Conservation (phyloP, 2,888 invertebrate genomes). For the Ashinkailepas kermadecensis region DNA sequence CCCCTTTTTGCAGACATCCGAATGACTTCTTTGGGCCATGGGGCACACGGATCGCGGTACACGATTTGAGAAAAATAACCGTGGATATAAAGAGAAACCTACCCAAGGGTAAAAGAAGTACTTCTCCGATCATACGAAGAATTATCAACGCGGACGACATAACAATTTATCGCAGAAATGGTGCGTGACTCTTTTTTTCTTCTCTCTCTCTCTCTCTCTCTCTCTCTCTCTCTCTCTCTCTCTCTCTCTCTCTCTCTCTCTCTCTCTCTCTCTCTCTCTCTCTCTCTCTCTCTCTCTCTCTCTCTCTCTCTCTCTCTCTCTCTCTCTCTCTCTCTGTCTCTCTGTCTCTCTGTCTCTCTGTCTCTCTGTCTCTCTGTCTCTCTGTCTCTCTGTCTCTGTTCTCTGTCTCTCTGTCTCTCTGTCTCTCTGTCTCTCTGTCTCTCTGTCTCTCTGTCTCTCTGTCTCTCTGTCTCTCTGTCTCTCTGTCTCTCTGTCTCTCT, state of each 20-base stretch:
- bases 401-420: too few relatives aligned
- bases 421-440: too few relatives aligned
- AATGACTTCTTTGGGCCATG: constrained; percentile 1
- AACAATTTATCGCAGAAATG: not conserved
- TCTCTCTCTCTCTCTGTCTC: not conserved
- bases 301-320: not conserved
- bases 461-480: not conserved
- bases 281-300: not conserved
- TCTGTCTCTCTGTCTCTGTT: not conserved
- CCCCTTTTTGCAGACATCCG: not conserved
- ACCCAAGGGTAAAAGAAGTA: constrained; percentile 1
- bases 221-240: not conserved
- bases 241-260: not conserved
- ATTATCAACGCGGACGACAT: constrained; percentile 17
- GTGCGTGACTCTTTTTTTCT: not conserved
- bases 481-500: not conserved
- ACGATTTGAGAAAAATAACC: constrained; percentile 4
- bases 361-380: not conserved
- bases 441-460: not conserved
- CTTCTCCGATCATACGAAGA: not conserved
- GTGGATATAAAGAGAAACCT: constrained; percentile 12
- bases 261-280: not conserved
- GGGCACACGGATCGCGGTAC: not conserved
- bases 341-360: not conserved
- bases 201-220: not conserved